phyloP scores from a whole-genome alignment of 2,888 invertebrate species.

The Xanthia togata region DNA sequence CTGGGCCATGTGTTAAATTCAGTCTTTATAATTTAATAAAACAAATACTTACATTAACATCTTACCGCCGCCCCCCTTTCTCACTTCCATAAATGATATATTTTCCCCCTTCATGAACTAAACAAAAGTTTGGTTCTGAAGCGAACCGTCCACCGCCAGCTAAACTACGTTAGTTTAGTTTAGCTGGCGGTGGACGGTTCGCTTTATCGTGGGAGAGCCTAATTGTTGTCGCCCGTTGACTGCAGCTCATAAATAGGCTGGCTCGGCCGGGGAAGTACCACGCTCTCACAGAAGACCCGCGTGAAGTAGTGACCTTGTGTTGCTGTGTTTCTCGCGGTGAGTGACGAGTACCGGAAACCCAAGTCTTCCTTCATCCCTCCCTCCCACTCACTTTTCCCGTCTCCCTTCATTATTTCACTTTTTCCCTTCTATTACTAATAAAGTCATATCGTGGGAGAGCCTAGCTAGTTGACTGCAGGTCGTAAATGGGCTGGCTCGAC shows the following conservation, averaged over 20 bases:
- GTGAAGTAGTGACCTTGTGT: neutral
- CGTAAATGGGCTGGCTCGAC: slow-evolving; percentile 22
- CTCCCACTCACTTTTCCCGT: no score
- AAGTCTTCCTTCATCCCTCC: neutral
- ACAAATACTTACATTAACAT: neutral
- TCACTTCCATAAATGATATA: neutral
- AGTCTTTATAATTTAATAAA: neutral
- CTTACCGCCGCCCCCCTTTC: neutral
- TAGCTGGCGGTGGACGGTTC: no score
- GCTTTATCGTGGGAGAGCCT: slow-evolving; percentile 18
- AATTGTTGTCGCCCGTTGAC: neutral
- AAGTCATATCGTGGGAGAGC: slow-evolving; percentile 9
- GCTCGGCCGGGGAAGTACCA: slow-evolving; percentile 50
- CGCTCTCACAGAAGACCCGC: neutral
- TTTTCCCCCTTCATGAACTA: neutral
- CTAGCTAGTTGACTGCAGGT: slow-evolving; percentile 1
- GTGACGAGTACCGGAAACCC: neutral
- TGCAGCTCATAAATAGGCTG: slow-evolving; percentile 14
- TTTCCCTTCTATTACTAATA: no score
- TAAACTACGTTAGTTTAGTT: no score
- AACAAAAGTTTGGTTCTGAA: no score
- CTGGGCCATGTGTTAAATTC: no score
- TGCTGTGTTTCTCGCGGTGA: neutral
- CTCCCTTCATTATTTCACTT: no score
- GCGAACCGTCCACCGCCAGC: no score